Conservation (phyloP, 2,888 invertebrate species). For the Eupithecia subfuscata region DNA sequence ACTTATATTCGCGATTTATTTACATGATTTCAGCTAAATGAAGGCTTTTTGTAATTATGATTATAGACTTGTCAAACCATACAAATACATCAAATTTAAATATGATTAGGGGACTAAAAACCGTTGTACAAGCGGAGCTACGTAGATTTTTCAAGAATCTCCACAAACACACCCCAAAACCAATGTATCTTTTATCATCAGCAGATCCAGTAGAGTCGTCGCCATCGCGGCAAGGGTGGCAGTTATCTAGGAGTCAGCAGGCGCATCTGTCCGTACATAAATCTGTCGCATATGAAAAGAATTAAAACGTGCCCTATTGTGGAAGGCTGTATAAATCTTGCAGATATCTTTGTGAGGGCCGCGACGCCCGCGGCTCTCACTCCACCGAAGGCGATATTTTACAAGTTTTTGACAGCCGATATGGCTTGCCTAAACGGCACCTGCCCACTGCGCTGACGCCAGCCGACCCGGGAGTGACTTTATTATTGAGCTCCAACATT, state of each 20-base stretch:
- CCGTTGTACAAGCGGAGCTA: no score
- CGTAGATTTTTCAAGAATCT: background rate
- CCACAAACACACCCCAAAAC: background rate
- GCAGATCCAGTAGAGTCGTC: background rate
- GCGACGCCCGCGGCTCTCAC: slow-evolving; percentile 67
- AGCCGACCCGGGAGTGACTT: slow-evolving; percentile 36
- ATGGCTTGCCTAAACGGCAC: slow-evolving; percentile 85
- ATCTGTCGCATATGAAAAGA: slow-evolving; percentile 83
- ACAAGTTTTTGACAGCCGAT: slow-evolving; percentile 87
- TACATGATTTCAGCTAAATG: background rate
- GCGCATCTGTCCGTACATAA: slow-evolving; percentile 81
- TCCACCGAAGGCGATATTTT: slow-evolving; percentile 86
- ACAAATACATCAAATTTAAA: no score
- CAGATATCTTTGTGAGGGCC: slow-evolving; percentile 81
- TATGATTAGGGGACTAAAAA: no score
- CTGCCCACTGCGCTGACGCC: slow-evolving; percentile 62
- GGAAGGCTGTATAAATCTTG: slow-evolving; percentile 81
- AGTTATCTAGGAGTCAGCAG: slow-evolving; percentile 64
- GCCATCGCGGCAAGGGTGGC: slow-evolving; percentile 55
- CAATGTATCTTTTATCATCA: background rate
- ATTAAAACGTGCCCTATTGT: slow-evolving; percentile 83
- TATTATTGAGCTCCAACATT: slow-evolving; percentile 27
- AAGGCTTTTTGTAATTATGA: no score
- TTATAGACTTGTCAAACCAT: no score
- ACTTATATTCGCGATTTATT: background rate